Base-by-base conservation (phyloP, 2,888 invertebrate species). In the Lydus trimaculatus region DNA sequence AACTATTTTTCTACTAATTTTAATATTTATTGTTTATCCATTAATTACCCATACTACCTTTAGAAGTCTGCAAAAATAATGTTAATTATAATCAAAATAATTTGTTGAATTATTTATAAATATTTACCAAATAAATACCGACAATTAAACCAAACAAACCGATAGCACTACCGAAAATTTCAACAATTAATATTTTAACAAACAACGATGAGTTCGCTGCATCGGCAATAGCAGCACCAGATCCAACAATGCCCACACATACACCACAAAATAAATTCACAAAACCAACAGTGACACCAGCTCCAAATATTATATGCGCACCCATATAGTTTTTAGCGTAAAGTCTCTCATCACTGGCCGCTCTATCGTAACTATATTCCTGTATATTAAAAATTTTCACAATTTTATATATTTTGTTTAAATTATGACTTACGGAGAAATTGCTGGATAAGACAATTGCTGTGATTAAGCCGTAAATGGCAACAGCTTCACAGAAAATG, bases 401-500 rank as follows among this genome's bases (percentile, higher is more conserved):
- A n/a, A n/a, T n/a, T n/a, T n/a, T n/a, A n/a, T n/a, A n/a, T n/a
- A n/a, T n/a, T n/a, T n/a, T n/a, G n/a, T n/a, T n/a, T 62, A 48
- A 9, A 28, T 28, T 28, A 28, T n/a, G n/a, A 28, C 83, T 83
- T 79, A 86, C 86, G 73, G 91, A 92, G 78, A 96, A 86, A 83
- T 91, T 90, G 77, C 96, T 96, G 60, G 95, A 94, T 73, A 99
- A 89, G 63, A 99, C 97, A 83, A 99, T 99, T 63, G 99, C 98
- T 81, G 98, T 97, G 83, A 99, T 99, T 73, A 99, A 89, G 23
- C 99, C 99, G 85, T 99, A 99, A 87, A 99, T 99, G 72, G 99
- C 99, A 4, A 99, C 99, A 76, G 99, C 99, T 87, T 99, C 99
- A 85, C 99, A 99, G 89, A 99, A 99, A 86, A 99, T 99, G 80